phyloP scores from a whole-genome alignment of 2,888 invertebrate species.

The Oligia latruncula region DNA sequence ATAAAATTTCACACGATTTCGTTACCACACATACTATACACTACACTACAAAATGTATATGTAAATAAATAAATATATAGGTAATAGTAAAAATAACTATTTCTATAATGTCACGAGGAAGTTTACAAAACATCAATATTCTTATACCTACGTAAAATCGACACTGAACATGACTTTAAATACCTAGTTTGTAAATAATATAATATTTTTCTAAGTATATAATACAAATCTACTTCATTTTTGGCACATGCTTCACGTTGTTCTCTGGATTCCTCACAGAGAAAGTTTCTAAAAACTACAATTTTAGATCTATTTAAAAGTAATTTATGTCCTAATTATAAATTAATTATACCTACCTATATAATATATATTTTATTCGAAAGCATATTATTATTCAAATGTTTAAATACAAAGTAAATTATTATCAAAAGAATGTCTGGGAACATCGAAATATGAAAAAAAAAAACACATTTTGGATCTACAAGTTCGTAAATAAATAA shows the following conservation, averaged over 20 bases:
- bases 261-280: constrained; percentile 62
- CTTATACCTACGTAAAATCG: constrained; percentile 34
- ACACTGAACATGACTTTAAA: constrained; percentile 28
- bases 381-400: neutral
- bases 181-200: constrained; percentile 50
- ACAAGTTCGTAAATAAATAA: neutral
- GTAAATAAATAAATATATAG: constrained; percentile 8
- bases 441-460: neutral
- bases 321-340: constrained; percentile 12
- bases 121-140: constrained; percentile 17
- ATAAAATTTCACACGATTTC: constrained; percentile 10
- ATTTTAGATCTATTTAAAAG: constrained; percentile 25
- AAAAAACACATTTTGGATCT: neutral
- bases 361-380: neutral
- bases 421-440: neutral
- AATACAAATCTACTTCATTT: constrained; percentile 57
- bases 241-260: constrained; percentile 56
- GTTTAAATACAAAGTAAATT: neutral
- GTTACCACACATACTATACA: constrained; percentile 1
- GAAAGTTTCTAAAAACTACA: constrained; percentile 44
- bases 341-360: constrained; percentile 6
- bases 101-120: constrained; percentile 14
- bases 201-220: constrained; percentile 49
- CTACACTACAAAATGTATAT: constrained; percentile 13
- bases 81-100: constrained; percentile 24